These are phyloP conservation scores for Bedellia somnulentella DNA, from an alignment of 2,888 invertebrate species.

Conservation along the genomic window DNA sequence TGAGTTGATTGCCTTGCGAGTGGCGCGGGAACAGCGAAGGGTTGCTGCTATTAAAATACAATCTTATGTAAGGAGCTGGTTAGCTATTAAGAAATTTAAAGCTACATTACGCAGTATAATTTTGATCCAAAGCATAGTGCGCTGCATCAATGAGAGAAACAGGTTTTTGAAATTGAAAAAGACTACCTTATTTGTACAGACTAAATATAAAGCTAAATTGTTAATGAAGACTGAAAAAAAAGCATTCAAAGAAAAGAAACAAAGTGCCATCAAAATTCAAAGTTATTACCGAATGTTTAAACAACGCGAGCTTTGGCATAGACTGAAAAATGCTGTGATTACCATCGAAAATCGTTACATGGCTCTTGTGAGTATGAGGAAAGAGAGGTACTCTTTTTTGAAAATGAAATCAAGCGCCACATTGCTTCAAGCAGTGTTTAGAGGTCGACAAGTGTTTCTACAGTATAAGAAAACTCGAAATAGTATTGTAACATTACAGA, in stretches of 20 bases:
- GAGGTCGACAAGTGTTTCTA: too few relatives aligned
- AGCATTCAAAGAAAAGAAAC: conserved; percentile 27
- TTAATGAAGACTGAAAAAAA: too few relatives aligned
- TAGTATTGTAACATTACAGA: too few relatives aligned
- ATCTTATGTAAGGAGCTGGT: conserved; percentile 27
- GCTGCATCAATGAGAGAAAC: neutral
- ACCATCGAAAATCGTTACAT: neutral
- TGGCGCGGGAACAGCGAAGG: conserved; percentile 23
- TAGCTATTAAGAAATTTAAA: conserved; percentile 14
- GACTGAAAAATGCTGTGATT: neutral
- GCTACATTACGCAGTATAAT: conserved; percentile 18
- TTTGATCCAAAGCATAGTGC: conserved; percentile 47
- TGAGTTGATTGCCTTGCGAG: too few relatives aligned
- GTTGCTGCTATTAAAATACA: conserved; percentile 27
- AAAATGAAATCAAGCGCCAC: too few relatives aligned
- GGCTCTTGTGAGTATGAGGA: too few relatives aligned
- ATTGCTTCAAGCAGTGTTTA: too few relatives aligned
- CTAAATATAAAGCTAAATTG: neutral
- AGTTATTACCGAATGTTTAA: neutral
- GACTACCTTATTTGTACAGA: neutral
- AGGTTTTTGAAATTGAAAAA: neutral
- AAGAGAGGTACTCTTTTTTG: too few relatives aligned
- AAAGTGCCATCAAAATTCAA: neutral
- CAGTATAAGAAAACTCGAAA: too few relatives aligned
- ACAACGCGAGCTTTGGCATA: neutral